Evolutionary conservation across 2,888 invertebrate species (phyloP), one percentile per base, ranked within the genome.

Genomic region (Dromius quadrimaculatus): DNA sequence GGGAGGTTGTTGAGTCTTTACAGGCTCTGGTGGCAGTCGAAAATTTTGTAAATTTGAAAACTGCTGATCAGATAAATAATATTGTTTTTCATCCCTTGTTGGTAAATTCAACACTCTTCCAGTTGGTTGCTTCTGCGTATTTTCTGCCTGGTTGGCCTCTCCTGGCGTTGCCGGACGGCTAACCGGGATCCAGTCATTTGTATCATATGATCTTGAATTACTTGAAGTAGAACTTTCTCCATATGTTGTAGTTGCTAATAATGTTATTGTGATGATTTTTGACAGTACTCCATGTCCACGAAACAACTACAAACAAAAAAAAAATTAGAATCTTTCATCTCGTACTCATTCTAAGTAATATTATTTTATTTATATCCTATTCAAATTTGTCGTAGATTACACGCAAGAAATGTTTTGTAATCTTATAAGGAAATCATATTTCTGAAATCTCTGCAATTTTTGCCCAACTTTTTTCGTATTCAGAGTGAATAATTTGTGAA

Each of bases 181-280:
- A 11, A 88, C 78, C 9, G 88, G 88, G 66, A 88, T 83, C 88
- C 88, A 88, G 69, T 87, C 88, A 72, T 79, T 82, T 15, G 79
- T 78, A 72, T 81, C 81, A 71, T 81, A 81, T 1, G 78, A 75
- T 73, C 73, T 74, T 22, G 72, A 36, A 36, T 76, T 70, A 17
- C 38, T 62, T 59, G 59, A 45, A 8, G 36, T 34, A 19, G 13
- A 15, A 2, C 6, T 54, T 28, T 54, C 28, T 3, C 6, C 28
- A 11, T 28, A 11, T 2, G 50, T 15, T 17, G 41, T 41, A 15
- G 61, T 15, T 8, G 41, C 1, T 36, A 41, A 19, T 32, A 65
- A n/a, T 62, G 9, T 36, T 15, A 64, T 11, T 45, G 28, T 47
- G 28, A 13, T 4, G 13, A 41, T 22, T 47, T n/a, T 28, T 32